These are phyloP conservation scores for Phalacrocorax pelagicus DNA, from an alignment of 2,113 vertebrate species.

Conservation along the genomic window DNA sequence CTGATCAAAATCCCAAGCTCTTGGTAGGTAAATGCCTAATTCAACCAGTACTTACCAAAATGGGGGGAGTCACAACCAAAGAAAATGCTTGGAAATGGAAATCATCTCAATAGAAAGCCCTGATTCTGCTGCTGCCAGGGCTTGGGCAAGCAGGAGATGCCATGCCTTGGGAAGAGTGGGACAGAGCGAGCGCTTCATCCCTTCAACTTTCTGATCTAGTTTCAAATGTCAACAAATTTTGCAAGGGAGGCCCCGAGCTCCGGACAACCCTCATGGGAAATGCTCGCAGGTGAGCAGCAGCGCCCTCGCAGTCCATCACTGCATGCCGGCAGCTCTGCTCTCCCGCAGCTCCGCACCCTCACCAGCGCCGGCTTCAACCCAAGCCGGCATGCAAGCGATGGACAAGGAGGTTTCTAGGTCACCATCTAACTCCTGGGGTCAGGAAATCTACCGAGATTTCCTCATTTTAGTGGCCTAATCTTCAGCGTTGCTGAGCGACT, in stretches of 20 bases:
- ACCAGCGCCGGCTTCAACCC: not conserved
- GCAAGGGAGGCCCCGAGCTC: not conserved
- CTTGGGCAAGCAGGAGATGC: not conserved
- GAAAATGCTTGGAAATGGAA: not conserved
- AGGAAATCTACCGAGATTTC: not conserved
- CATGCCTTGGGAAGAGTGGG: accelerated
- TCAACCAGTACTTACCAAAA: not conserved
- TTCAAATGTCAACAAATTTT: not conserved
- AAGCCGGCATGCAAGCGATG: not conserved
- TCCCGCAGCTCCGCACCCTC: not conserved
- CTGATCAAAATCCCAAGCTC: not conserved
- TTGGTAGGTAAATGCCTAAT: not conserved
- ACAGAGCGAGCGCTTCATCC: not conserved
- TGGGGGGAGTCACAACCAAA: accelerated
- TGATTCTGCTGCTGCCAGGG: not conserved
- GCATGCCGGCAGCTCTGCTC: accelerated
- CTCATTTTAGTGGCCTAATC: not conserved
- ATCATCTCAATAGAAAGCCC: not conserved
- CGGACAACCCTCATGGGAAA: not conserved
- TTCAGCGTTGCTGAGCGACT: not conserved
- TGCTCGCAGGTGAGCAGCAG: not conserved
- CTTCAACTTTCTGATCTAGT: not conserved
- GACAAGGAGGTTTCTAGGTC: not conserved
- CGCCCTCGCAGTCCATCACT: accelerated
- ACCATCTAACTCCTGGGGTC: not conserved